A percentile compares a stretch with the other conserved stretches of the same genome.
Conservation (phyloP, 2,888 invertebrate genomes). For the Agapetus fuscipes region DNA sequence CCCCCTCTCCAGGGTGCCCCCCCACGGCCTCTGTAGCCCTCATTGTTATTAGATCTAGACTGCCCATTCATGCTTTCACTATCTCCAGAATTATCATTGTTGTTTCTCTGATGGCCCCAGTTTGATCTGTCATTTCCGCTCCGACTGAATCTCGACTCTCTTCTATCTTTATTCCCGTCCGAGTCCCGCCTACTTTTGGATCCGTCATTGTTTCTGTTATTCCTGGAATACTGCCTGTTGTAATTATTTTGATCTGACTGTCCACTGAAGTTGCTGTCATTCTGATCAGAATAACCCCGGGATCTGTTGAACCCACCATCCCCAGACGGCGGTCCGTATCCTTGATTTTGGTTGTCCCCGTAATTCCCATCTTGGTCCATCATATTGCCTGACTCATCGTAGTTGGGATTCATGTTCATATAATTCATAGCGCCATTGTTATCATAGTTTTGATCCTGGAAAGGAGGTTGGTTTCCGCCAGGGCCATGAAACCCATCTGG, state of each 20-base stretch:
- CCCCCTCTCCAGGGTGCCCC: slow-evolving; percentile 29
- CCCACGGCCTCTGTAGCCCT: too few relatives aligned
- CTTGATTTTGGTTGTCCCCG: too few relatives aligned
- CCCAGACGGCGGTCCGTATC: too few relatives aligned
- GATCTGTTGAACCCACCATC: too few relatives aligned
- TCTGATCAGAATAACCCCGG: too few relatives aligned
- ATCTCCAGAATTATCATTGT: too few relatives aligned
- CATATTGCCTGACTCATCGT: slow-evolving; percentile 1
- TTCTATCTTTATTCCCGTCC: too few relatives aligned
- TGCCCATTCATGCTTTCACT: slow-evolving; percentile 28
- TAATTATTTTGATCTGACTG: slow-evolving; percentile 6
- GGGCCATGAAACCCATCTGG: slow-evolving; percentile 9
- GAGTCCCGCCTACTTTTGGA: too few relatives aligned
- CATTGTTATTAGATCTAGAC: too few relatives aligned
- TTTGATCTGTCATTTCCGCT: too few relatives aligned
- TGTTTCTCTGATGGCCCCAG: too few relatives aligned
- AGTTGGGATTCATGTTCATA: slow-evolving; percentile 5
- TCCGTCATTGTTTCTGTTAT: slow-evolving; percentile 5
- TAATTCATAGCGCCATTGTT: slow-evolving; percentile 3
- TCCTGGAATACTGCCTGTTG: slow-evolving; percentile 3
- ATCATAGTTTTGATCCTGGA: slow-evolving; percentile 4
- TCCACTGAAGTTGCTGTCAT: slow-evolving; percentile 5
- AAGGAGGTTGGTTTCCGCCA: slow-evolving; percentile 16
- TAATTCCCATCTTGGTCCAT: slow-evolving; percentile 6
- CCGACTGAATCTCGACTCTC: too few relatives aligned